A percentile compares a stretch with the other conserved stretches of the same genome.
These are phyloP conservation scores for Apteryx owenii DNA, from an alignment of 2,113 vertebrate species.

Conservation along the genomic window DNA sequence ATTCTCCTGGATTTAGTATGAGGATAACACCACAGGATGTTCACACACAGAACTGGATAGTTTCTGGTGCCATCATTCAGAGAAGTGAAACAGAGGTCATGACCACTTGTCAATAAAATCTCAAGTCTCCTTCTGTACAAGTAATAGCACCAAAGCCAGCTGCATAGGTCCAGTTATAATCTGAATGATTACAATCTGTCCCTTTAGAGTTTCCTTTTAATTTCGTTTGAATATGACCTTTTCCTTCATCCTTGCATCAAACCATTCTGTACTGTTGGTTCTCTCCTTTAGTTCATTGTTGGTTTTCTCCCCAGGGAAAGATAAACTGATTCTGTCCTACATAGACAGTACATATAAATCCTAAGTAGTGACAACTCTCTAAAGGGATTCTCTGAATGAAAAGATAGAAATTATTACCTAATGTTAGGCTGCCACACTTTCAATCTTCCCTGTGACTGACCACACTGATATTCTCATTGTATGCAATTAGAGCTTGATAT, in stretches of 20 bases:
- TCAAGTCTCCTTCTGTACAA: neutral
- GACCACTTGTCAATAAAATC: neutral
- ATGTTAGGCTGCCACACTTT: neutral
- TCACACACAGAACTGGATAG: neutral
- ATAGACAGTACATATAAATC: neutral
- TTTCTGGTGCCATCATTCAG: neutral
- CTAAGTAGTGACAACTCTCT: neutral
- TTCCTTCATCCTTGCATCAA: neutral
- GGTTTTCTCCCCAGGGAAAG: neutral
- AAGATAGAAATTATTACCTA: neutral
- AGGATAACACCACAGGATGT: neutral
- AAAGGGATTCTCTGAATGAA: neutral
- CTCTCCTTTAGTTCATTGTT: neutral
- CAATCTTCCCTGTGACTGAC: neutral
- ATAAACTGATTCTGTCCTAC: neutral
- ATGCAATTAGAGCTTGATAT: neutral
- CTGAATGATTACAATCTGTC: neutral
- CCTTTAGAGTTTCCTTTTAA: neutral
- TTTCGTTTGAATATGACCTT: neutral
- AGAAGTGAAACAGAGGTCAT: neutral
- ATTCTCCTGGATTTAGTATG: neutral
- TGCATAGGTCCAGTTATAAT: neutral
- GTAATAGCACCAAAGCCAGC: neutral
- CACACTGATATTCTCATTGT: fast-evolving
- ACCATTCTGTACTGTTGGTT: neutral